Percentiles rank a stretch among this genome's conserved stretches.
Evolutionary conservation across 2,888 invertebrate species (phyloP).

Genomic region (Trichogramma evanescens): DNA sequence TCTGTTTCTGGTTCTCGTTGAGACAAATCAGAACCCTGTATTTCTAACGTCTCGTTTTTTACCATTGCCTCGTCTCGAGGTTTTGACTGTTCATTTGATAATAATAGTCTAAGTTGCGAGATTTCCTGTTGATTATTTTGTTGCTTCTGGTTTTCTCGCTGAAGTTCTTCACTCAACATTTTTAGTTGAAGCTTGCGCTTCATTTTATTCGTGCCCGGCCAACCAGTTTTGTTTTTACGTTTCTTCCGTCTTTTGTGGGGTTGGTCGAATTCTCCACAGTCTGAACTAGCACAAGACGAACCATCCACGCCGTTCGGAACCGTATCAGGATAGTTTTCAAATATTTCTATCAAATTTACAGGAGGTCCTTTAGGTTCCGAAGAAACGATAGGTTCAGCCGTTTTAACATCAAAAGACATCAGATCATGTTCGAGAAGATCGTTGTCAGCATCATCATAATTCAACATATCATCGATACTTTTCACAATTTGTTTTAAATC

Average conservation of each 20-base stretch:
- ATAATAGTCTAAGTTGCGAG: no score
- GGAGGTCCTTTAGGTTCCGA: conserved; percentile 36
- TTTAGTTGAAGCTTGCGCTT: conserved; percentile 33
- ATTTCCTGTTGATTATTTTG: no score
- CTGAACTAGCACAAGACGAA: conserved; percentile 43
- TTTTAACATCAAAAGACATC: conserved; percentile 47
- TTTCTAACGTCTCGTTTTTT: no score
- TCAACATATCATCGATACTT: conserved; percentile 48
- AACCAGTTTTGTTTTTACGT: conserved; percentile 72
- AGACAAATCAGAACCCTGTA: no score
- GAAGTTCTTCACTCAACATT: conserved; percentile 24
- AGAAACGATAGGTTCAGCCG: conserved; percentile 13
- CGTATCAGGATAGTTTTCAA: conserved; percentile 40
- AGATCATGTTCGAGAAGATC: conserved; percentile 47
- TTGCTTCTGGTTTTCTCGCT: conserved; percentile 22
- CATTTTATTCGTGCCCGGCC: conserved; percentile 55
- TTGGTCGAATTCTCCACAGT: conserved; percentile 42
- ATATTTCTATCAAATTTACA: conserved; percentile 37
- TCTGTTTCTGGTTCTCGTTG: no score
- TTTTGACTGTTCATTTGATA: conserved; percentile 18
- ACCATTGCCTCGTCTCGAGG: no score
- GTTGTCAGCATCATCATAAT: conserved; percentile 48
- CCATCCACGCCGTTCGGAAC: conserved; percentile 37
- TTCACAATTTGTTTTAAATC: conserved; percentile 44
- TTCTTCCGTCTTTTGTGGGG: conserved; percentile 52